Evolutionary conservation across 2,113 vertebrate species (phyloP), one percentile per base, ranked within the genome.

Genomic region (Gnathonemus longibarbis): DNA sequence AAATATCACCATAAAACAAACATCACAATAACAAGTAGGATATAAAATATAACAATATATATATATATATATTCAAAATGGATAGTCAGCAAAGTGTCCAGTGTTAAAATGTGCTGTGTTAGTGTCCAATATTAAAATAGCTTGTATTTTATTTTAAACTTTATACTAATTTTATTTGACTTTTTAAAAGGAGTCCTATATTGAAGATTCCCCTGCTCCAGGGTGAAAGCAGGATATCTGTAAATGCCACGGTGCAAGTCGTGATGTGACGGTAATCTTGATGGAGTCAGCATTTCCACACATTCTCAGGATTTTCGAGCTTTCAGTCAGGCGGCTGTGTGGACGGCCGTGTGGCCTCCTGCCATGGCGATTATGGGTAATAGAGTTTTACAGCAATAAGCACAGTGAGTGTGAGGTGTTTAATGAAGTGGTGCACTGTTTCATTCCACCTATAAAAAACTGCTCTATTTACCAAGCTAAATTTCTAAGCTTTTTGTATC

Each of bases 401-500:
- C 15, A 42, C 50, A 53, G 15, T 56, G 13, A 53, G 17, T 11
- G 50, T n/a, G 2, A 87, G n/a, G 31, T 87, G 48, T 53, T 86
- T 87, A 53, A 87, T 87, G 42, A 87, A 56, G 13, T 19, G 10
- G 27, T 39, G 6, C 24, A 2, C 50, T 17, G n/a, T 53, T 53
- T 87, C 17, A 39, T 0, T 56, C n/a, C 50, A 53, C 13, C 17
- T 24, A 48, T 46, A 84, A 9, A 9, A 45, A 84, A 84, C 9
- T 15, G 15, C 42, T 84, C 8, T 84, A 19, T 84, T 42, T 84
- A 48, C 35, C 13, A 80, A 80, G 19, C 49, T 31, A 87, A 49
- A 50, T 35, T 27, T 53, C 3, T 87, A 49, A 53, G 49, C 85
- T 87, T 52, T 87, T 27, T 91, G 91, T 92, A 92, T 94, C 6